Conservation (phyloP, 2,113 vertebrate species). For the Puntigrus tetrazona region DNA sequence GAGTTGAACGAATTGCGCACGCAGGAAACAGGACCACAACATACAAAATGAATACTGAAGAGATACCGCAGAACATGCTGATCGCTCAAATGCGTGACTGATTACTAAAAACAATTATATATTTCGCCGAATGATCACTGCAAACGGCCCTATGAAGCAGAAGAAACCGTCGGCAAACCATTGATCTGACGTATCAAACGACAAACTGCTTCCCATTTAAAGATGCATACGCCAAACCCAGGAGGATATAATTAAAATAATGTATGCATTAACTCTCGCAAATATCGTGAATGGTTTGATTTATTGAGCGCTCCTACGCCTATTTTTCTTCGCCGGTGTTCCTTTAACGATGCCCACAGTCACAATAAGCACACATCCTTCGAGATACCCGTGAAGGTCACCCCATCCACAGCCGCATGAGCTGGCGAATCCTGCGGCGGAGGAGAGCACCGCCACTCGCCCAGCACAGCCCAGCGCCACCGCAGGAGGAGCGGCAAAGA, state of each 20-base stretch:
- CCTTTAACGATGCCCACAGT: conserved; percentile 65
- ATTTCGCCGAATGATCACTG: neutral
- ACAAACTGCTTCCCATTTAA: conserved; percentile 24
- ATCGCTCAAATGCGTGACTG: neutral
- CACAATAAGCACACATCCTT: conserved; percentile 64
- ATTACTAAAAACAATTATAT: neutral
- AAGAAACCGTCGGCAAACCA: conserved; percentile 28
- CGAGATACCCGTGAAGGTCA: conserved; percentile 65
- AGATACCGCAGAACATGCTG: neutral
- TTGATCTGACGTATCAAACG: conserved; percentile 34
- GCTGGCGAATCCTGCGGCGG: conserved; percentile 60
- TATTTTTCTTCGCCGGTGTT: conserved; percentile 62
- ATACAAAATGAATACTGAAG: conserved; percentile 7
- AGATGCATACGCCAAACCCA: conserved; percentile 50
- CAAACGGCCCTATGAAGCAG: neutral
- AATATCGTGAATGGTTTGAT: conserved; percentile 62
- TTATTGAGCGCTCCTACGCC: conserved; percentile 60
- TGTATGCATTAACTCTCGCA: conserved; percentile 50
- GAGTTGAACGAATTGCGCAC: neutral
- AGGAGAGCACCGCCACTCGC: neutral
- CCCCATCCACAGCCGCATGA: conserved; percentile 60
- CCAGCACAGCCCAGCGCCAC: neutral
- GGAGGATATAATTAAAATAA: conserved; percentile 51
- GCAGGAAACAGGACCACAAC: conserved; percentile 17
- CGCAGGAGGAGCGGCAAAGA: conserved; percentile 48